phyloP scores from a whole-genome alignment of 1,140 invertebrate genomes.

The Periplaneta americana region DNA sequence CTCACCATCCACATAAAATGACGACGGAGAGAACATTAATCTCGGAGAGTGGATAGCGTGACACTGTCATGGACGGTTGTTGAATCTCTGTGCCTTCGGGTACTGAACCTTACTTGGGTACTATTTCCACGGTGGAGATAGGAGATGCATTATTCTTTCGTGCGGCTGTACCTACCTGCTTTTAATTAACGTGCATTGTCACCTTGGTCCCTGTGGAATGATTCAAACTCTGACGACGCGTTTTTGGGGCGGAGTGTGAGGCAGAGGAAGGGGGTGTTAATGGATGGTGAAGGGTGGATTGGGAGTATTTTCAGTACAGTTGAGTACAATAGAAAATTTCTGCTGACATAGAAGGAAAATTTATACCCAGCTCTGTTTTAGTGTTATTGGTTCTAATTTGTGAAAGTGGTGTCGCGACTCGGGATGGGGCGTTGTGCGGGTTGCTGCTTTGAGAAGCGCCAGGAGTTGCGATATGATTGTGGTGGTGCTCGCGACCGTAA shows the following conservation, averaged over 20 bases:
- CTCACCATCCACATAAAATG: no score
- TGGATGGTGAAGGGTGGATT: background rate
- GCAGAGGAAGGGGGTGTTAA: background rate
- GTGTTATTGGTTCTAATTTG: conserved; percentile 11
- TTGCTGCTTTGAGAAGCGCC: background rate
- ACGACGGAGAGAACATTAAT: no score
- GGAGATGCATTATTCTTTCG: background rate
- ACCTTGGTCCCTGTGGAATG: background rate
- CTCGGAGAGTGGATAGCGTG: no score
- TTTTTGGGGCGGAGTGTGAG: background rate
- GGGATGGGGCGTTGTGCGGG: background rate
- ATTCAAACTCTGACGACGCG: background rate
- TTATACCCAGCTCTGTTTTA: background rate
- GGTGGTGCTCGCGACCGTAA: background rate
- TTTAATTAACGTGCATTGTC: background rate
- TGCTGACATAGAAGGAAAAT: conserved; percentile 2
- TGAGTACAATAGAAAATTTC: background rate
- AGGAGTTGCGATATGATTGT: background rate
- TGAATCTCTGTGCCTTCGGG: no score
- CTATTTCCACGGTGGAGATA: background rate
- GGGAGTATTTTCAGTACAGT: background rate
- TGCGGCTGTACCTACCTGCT: background rate
- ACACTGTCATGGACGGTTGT: no score
- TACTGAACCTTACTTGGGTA: background rate
- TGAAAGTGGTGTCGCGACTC: background rate